Evolutionary conservation across 2,113 vertebrate species (phyloP).

Genomic region (Sinocyclocheilus maitianheensis): DNA sequence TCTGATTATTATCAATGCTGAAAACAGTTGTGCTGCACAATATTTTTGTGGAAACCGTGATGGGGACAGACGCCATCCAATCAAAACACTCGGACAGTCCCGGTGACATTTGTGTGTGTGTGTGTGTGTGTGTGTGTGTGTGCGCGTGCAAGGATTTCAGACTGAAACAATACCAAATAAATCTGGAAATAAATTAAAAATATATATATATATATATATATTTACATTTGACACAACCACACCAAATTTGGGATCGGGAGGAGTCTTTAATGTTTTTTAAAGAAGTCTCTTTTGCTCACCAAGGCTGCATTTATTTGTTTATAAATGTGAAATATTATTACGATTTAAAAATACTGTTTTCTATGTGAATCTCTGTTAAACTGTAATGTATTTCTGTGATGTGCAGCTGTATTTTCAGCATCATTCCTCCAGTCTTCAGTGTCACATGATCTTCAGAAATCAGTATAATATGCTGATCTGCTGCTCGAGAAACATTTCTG

Average conservation of each 20-base stretch:
- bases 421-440: background rate
- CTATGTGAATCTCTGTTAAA: background rate
- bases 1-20: background rate
- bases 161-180: background rate
- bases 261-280: no score
- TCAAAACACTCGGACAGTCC: conserved; percentile 68
- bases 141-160: background rate
- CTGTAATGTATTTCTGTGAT: background rate
- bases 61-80: conserved; percentile 68
- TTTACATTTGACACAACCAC: background rate
- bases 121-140: background rate
- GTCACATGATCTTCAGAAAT: no score
- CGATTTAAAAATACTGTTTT: background rate
- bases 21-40: background rate
- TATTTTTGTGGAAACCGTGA: no score
- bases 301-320: background rate
- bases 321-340: background rate
- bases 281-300: background rate
- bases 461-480: background rate
- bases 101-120: conserved; percentile 72
- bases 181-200: background rate
- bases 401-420: background rate
- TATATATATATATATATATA: background rate
- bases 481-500: background rate
- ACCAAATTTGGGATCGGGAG: background rate